Percentiles rank a stretch among this genome's conserved stretches.
These are phyloP conservation scores for Mus caroli DNA, from an alignment of 2,797 vertebrate species.

Conservation along the genomic window DNA sequence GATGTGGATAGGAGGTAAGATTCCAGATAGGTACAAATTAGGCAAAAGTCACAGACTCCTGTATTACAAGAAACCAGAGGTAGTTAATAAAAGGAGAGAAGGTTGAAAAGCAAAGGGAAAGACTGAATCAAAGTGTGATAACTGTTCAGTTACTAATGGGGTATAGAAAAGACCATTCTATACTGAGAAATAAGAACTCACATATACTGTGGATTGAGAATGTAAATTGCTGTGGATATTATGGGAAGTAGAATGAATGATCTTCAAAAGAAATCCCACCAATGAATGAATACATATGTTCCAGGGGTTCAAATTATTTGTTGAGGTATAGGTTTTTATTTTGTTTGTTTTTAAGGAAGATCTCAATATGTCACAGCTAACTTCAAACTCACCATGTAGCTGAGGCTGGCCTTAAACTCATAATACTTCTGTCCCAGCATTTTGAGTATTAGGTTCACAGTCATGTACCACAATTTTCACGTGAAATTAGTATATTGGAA, in stretches of 20 bases:
- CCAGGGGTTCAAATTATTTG: not conserved
- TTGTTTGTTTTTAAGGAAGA: not conserved
- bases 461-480: not conserved
- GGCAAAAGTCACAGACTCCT: not conserved
- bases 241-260: not conserved
- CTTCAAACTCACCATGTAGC: not conserved
- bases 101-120: not conserved
- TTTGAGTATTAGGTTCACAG: not conserved
- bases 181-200: not conserved
- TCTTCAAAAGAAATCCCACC: not conserved
- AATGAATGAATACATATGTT: not conserved
- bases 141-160: not conserved
- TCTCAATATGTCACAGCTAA: not conserved
- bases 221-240: not conserved
- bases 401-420: not conserved
- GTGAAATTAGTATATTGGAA: not conserved
- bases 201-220: not conserved
- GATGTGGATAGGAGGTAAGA: not conserved
- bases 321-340: not conserved
- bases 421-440: not conserved
- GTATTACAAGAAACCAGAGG: constrained; percentile 10
- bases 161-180: not conserved
- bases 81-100: not conserved
- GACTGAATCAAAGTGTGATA: not conserved
- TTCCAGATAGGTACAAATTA: constrained; percentile 1